Percentiles rank a stretch among this genome's conserved stretches.
phyloP scores from a whole-genome alignment of 2,888 invertebrate genomes.

The Cantharis rufa region DNA sequence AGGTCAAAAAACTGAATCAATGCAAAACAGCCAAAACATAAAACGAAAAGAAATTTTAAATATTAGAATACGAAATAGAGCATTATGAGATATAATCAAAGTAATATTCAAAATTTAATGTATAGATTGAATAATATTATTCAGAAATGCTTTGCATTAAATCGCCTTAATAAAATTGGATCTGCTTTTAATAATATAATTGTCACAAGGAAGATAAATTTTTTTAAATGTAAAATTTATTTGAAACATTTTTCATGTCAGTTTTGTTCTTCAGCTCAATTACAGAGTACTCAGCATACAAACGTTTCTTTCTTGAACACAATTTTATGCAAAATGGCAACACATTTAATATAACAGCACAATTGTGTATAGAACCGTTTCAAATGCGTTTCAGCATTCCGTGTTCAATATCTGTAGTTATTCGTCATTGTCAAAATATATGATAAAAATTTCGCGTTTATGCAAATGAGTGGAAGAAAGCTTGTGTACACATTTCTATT shows the following conservation, averaged over 20 bases:
- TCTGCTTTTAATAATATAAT: background rate
- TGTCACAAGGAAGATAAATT: background rate
- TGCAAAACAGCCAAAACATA: background rate
- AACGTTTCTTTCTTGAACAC: background rate
- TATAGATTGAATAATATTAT: background rate
- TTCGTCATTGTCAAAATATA: slow-evolving; percentile 18
- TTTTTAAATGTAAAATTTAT: background rate
- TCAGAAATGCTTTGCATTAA: background rate
- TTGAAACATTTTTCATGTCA: background rate
- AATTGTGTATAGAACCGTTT: slow-evolving; percentile 5
- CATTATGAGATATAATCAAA: background rate
- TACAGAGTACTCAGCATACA: slow-evolving; percentile 1
- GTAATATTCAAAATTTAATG: background rate
- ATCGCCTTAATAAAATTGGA: background rate
- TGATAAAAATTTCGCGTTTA: slow-evolving; percentile 20
- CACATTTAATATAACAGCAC: slow-evolving; percentile 4
- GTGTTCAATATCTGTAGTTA: slow-evolving; percentile 17
- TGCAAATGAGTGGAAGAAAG: slow-evolving; percentile 14
- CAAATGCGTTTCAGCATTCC: slow-evolving; percentile 8
- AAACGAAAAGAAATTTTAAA: background rate
- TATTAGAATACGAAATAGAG: background rate
- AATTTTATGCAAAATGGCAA: slow-evolving; percentile 2
- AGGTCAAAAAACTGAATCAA: background rate
- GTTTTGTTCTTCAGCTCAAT: slow-evolving; percentile 1
- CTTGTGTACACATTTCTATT: slow-evolving; percentile 11